Percentiles rank a stretch among this genome's conserved stretches.
phyloP scores from a whole-genome alignment of 64 coral and sea anemone species.

The Pachyseris speciosa region DNA sequence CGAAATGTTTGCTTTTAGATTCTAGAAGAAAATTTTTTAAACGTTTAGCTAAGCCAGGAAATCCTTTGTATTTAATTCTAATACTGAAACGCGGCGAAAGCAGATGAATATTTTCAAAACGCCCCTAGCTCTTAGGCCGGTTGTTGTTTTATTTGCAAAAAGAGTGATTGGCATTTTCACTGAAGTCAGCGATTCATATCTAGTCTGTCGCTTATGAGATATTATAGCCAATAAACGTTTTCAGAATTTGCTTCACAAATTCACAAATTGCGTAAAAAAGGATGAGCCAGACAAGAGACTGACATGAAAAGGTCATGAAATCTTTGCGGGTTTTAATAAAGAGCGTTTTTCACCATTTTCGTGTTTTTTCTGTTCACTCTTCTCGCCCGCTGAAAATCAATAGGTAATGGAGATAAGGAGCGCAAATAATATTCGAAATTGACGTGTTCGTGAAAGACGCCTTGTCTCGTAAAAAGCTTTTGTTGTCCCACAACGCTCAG shows the following conservation, averaged over 20 bases:
- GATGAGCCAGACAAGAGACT: not conserved
- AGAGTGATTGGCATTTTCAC: not conserved
- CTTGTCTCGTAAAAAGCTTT: not conserved
- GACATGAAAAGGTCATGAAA: no score
- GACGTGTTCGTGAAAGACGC: not conserved
- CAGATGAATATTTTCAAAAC: no score
- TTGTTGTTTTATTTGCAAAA: not conserved
- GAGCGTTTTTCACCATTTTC: no score
- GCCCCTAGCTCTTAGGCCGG: no score
- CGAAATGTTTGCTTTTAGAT: conserved; percentile 1
- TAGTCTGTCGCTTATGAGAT: not conserved
- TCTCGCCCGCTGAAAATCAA: no score
- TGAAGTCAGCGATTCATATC: not conserved
- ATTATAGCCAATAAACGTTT: not conserved
- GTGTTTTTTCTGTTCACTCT: no score
- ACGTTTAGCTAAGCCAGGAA: not conserved
- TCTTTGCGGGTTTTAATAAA: not conserved
- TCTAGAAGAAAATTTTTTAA: not conserved
- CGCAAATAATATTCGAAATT: no score
- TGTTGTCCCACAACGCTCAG: not conserved
- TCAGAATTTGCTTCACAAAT: not conserved
- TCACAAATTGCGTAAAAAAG: not conserved
- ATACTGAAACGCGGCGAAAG: not conserved
- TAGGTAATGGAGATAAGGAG: no score
- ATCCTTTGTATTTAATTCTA: not conserved